Evolutionary conservation across 1,140 invertebrate species (phyloP).

Genomic region (Trachymyrmex septentrionalis): DNA sequence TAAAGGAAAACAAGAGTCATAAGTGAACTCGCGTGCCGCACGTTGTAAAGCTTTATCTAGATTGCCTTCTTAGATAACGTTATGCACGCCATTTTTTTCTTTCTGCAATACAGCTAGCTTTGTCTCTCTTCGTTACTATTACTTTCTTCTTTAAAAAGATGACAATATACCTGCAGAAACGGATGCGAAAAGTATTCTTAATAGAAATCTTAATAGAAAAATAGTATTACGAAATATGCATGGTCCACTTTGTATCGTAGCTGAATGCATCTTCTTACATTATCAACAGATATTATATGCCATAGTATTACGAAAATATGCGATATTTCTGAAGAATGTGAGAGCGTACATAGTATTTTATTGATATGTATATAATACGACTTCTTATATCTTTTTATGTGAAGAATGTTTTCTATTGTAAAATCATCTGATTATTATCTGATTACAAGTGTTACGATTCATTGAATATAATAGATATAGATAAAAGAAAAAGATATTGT

Average conservation of each 20-base stretch:
- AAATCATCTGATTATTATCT: neutral
- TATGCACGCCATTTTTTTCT: conserved; percentile 23
- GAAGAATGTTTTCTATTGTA: conserved; percentile 15
- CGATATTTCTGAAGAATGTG: neutral
- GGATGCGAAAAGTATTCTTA: neutral
- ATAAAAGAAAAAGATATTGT: too few relatives aligned
- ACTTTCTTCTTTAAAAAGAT: neutral
- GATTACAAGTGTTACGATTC: neutral
- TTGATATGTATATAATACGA: neutral
- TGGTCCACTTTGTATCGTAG: neutral
- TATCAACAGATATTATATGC: neutral
- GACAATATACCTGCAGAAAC: neutral
- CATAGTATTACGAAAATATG: neutral
- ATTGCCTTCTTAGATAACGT: conserved; percentile 16
- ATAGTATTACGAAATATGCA: neutral
- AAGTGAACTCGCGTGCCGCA: conserved; percentile 35
- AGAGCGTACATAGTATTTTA: too few relatives aligned
- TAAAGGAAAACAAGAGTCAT: neutral
- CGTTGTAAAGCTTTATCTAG: conserved; percentile 25
- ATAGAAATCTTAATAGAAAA: too few relatives aligned
- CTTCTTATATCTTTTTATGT: neutral
- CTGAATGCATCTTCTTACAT: neutral
- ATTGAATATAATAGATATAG: neutral
- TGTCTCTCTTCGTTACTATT: neutral
- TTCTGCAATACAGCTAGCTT: conserved; percentile 16